These are phyloP conservation scores for Theocolax elegans DNA, from an alignment of 1,140 invertebrate genomes.

Conservation along the genomic window DNA sequence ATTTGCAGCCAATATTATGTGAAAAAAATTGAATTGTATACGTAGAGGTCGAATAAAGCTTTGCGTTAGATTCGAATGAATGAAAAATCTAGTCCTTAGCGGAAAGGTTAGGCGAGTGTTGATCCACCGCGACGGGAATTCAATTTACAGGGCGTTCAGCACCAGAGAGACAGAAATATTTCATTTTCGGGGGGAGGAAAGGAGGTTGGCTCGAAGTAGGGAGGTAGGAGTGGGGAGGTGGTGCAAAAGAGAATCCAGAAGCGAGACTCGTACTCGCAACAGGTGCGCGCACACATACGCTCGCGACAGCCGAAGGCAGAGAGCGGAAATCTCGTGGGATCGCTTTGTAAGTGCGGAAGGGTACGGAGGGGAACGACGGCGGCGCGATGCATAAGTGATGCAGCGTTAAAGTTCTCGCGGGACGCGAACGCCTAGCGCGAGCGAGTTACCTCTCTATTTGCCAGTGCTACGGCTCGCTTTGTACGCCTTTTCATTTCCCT, in stretches of 20 bases:
- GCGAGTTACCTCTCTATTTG: constrained; percentile 1
- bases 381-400: constrained; percentile 64
- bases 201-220: too few species aligned
- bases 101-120: not conserved
- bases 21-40: too few species aligned
- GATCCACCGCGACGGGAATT: not conserved
- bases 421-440: constrained; percentile 46
- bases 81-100: too few species aligned
- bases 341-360: constrained; percentile 60
- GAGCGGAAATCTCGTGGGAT: constrained; percentile 59
- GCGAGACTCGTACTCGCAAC: constrained; percentile 46
- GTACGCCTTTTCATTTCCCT: constrained; percentile 10
- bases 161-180: constrained; percentile 15
- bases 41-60: too few species aligned
- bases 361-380: not conserved
- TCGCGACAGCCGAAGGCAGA: constrained; percentile 18
- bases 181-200: constrained; percentile 16
- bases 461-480: not conserved
- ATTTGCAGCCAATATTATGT: too few species aligned
- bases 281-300: constrained; percentile 52
- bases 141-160: constrained; percentile 2
- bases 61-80: too few species aligned
- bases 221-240: not conserved
- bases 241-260: not conserved
- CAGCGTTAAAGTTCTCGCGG: constrained; percentile 58